These are phyloP conservation scores for Microvelia longipes DNA, from an alignment of 1,140 invertebrate species.

Conservation along the genomic window DNA sequence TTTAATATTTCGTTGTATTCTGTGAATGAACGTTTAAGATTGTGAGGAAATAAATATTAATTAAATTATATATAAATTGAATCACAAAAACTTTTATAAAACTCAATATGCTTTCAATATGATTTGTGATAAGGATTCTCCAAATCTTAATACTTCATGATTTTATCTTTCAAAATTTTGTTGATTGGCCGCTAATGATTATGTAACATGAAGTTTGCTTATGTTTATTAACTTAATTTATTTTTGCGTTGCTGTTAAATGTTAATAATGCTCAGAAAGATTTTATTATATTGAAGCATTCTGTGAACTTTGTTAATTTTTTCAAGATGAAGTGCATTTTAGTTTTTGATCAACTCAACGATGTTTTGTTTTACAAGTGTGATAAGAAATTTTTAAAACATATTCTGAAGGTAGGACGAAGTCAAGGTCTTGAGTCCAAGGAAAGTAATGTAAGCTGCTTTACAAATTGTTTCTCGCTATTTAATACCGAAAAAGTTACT, in stretches of 20 bases:
- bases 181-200: background rate
- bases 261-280: background rate
- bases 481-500: no score
- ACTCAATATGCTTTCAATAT: no score
- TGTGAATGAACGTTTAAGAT: no score
- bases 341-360: slow-evolving; percentile 62
- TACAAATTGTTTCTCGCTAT: no score
- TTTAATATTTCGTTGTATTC: no score
- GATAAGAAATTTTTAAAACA: slow-evolving; percentile 53
- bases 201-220: background rate
- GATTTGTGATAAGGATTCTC: no score
- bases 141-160: no score
- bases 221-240: background rate
- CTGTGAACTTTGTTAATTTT: background rate
- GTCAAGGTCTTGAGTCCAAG: slow-evolving; percentile 40
- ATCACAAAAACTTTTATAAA: no score
- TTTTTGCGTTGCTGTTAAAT: background rate
- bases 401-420: slow-evolving; percentile 43
- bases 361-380: slow-evolving; percentile 62
- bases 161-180: no score
- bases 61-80: no score
- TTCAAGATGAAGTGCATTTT: slow-evolving; percentile 51
- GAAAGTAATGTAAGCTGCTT: slow-evolving; percentile 22
- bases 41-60: no score
- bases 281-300: background rate